Evolutionary conservation across 2,888 invertebrate species (phyloP).

Genomic region (Calliopum simillimum): DNA sequence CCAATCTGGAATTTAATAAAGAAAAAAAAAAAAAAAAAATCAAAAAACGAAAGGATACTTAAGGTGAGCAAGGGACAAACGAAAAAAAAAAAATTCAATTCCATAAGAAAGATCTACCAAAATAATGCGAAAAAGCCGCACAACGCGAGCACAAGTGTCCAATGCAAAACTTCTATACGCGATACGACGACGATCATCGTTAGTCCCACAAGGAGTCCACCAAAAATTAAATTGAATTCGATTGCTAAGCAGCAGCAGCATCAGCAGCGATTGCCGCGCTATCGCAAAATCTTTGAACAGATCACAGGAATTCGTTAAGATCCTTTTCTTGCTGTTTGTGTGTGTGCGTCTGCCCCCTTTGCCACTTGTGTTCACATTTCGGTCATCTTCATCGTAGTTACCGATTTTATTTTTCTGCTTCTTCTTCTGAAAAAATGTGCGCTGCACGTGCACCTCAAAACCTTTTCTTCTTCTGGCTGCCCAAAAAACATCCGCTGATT

Average conservation of each 20-base stretch:
- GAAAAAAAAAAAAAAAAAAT: constrained; percentile 28
- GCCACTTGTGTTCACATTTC: too few relatives aligned
- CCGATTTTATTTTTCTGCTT: too few relatives aligned
- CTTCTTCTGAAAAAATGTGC: too few relatives aligned
- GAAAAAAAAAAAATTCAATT: background rate
- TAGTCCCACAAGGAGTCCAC: background rate
- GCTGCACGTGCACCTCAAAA: too few relatives aligned
- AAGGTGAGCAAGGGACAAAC: background rate
- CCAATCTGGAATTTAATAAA: constrained; percentile 47
- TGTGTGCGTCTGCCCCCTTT: too few relatives aligned
- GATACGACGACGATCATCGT: background rate
- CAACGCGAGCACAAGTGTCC: constrained; percentile 3
- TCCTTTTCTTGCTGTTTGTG: constrained; percentile 6
- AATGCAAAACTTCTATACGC: background rate
- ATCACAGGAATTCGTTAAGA: constrained; percentile 32
- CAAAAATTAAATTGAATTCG: constrained; percentile 34
- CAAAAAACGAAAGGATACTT: constrained; percentile 13
- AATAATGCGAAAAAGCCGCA: background rate
- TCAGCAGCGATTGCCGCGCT: too few relatives aligned
- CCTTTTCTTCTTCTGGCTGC: too few relatives aligned
- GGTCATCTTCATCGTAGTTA: too few relatives aligned
- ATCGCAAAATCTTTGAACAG: constrained; percentile 28
- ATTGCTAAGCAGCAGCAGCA: background rate
- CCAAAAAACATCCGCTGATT: too few relatives aligned
- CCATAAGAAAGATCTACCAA: background rate